Conservation (phyloP, 2,888 invertebrate species). For the Tenthredo mesomela region DNA sequence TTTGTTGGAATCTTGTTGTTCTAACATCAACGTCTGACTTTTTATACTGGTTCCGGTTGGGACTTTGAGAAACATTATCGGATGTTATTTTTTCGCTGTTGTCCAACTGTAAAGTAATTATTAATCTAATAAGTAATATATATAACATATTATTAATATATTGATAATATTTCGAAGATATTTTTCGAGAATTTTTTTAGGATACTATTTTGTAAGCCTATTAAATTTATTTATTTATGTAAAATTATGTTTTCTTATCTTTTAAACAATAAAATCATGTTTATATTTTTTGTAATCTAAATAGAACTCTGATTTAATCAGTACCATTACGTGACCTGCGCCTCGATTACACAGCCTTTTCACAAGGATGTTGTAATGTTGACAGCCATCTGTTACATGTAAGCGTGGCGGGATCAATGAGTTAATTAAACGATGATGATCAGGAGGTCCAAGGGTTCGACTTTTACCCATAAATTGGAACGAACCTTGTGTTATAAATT, state of each 20-base stretch:
- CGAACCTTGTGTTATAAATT: conserved; percentile 84
- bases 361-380: conserved; percentile 80
- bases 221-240: not conserved
- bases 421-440: conserved; percentile 66
- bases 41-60: conserved; percentile 42
- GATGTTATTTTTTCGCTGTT: conserved; percentile 60
- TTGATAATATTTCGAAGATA: not conserved
- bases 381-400: conserved; percentile 81
- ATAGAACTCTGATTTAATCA: not conserved
- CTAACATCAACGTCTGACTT: conserved; percentile 60
- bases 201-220: not conserved
- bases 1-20: conserved; percentile 62
- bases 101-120: conserved; percentile 61
- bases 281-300: not conserved
- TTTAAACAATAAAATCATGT: conserved; percentile 4
- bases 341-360: conserved; percentile 76
- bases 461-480: conserved; percentile 78
- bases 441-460: conserved; percentile 76
- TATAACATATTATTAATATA: too few relatives aligned
- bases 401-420: conserved; percentile 73
- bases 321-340: conserved; percentile 65
- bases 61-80: not conserved
- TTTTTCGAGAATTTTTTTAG: not conserved
- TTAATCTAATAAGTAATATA: not conserved
- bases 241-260: not conserved